Conservation (phyloP, 1,140 invertebrate genomes). For the Latrodectus geometricus region DNA sequence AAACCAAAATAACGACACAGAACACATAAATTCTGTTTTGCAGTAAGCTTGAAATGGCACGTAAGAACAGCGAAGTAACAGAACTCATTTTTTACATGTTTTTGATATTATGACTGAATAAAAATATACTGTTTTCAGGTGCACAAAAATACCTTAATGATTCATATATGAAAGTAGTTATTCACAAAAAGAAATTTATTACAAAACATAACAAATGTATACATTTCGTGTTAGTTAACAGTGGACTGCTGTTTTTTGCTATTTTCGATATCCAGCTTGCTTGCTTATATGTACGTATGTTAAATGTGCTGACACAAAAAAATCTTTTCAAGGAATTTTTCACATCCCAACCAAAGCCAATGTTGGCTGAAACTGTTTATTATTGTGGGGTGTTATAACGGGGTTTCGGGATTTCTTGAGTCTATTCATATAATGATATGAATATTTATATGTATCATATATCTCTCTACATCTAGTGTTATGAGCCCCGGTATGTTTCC, state of each 20-base stretch:
- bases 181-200: constrained; percentile 42
- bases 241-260: constrained; percentile 57
- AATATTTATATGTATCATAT: constrained; percentile 32
- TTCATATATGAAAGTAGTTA: constrained; percentile 16
- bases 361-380: constrained; percentile 28
- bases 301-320: constrained; percentile 28
- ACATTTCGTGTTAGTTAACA: constrained; percentile 57
- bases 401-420: constrained; percentile 43
- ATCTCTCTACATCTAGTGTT: constrained; percentile 22
- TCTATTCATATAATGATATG: constrained; percentile 19
- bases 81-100: constrained; percentile 56
- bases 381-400: constrained; percentile 8
- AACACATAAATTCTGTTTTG: constrained; percentile 50
- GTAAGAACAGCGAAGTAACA: constrained; percentile 36
- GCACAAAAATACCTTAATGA: constrained; percentile 10
- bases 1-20: constrained; percentile 10
- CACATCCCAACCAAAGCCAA: constrained; percentile 6
- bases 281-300: constrained; percentile 57
- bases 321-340: not conserved
- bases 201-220: constrained; percentile 38
- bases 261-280: constrained; percentile 54
- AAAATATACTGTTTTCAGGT: not conserved
- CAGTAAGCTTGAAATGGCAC: constrained; percentile 44
- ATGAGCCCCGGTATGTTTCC: constrained; percentile 31
- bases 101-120: constrained; percentile 52